Evolutionary conservation across 2,888 invertebrate species (phyloP), one percentile per base, ranked within the genome.

Genomic region (Epinotia bilunana): DNA sequence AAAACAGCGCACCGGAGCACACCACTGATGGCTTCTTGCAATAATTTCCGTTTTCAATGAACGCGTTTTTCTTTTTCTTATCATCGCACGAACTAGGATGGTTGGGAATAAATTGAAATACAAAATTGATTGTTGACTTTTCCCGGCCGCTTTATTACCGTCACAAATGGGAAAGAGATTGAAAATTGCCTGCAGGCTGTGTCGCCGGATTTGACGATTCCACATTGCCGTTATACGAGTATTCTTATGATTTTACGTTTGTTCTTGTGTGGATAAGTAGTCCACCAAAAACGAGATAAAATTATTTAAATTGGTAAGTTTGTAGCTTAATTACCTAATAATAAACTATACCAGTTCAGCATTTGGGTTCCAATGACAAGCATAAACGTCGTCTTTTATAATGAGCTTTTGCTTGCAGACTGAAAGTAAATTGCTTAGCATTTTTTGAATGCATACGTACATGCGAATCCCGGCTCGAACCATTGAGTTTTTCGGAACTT

Each of bases 81-180:
- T 93, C 93, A 91, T 84, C 91, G 89, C 89, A 90, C 91, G 90
- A 93, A 94, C 94, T 93, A 92, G 88, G 93, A 92, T 91, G 93
- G 91, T 90, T 90, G 90, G 92, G 91, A 93, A 93, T 93, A 93
- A 93, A 94, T 94, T 92, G 94, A 93, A 94, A 94, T 93, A 94
- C 93, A 92, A 94, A 94, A 94, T 94, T 93, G 94, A 94, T 94
- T 94, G 94, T 94, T 94, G 94, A 92, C 92, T 90, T 92, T 92
- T 89, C 90, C 93, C 92, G 90, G 91, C 83, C 89, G 91, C 89
- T 93, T 94, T 94, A 94, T 94, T 94, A 93, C 93, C 92, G 93
- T 90, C 91, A 92, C 91, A 93, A 94, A 94, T 94, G 90, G 93
- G 91, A 91, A 92, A 89, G 87, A 90, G 91, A 93, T 94, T 94